phyloP scores from a whole-genome alignment of 2,113 vertebrate genomes.

The Percopsis transmontana region DNA sequence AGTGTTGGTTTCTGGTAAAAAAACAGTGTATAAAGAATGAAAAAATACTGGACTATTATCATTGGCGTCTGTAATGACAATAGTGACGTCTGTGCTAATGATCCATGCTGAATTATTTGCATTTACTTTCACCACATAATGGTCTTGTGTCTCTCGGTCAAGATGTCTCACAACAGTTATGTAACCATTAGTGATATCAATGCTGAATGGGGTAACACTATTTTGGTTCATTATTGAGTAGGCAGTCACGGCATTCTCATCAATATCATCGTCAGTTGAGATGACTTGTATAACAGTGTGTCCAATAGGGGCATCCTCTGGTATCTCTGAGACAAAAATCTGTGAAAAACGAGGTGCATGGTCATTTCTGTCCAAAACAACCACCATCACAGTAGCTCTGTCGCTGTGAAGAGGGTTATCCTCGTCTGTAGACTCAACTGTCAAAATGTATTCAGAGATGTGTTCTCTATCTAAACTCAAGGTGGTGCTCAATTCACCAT shows the following conservation, averaged over 20 bases:
- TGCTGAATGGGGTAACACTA: conserved; percentile 61
- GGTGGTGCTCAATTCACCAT: conserved; percentile 67
- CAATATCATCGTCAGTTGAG: conserved; percentile 70
- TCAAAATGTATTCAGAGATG: conserved; percentile 63
- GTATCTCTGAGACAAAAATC: conserved; percentile 65
- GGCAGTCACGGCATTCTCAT: conserved; percentile 63
- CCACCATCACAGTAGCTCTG: conserved; percentile 57
- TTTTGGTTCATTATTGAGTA: conserved; percentile 64
- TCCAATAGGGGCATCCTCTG: conserved; percentile 70
- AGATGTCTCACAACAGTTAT: conserved; percentile 59
- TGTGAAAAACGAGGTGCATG: conserved; percentile 74
- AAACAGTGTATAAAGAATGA: conserved; percentile 45
- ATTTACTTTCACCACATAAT: conserved; percentile 70
- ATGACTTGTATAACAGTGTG: conserved; percentile 64
- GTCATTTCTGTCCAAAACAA: conserved; percentile 78
- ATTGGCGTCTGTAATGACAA: conserved; percentile 73
- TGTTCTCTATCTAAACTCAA: conserved; percentile 74
- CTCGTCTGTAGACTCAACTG: conserved; percentile 68
- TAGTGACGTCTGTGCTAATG: conserved; percentile 72
- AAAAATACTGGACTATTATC: conserved; percentile 77
- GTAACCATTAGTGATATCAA: conserved; percentile 64
- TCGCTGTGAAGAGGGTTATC: conserved; percentile 55
- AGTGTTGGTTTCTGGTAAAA: conserved; percentile 61
- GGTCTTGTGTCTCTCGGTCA: conserved; percentile 72
- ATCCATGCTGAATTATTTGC: conserved; percentile 80